Evolutionary conservation across 2,797 vertebrate genomes (phyloP).

Genomic region (Heterohyrax brucei): DNA sequence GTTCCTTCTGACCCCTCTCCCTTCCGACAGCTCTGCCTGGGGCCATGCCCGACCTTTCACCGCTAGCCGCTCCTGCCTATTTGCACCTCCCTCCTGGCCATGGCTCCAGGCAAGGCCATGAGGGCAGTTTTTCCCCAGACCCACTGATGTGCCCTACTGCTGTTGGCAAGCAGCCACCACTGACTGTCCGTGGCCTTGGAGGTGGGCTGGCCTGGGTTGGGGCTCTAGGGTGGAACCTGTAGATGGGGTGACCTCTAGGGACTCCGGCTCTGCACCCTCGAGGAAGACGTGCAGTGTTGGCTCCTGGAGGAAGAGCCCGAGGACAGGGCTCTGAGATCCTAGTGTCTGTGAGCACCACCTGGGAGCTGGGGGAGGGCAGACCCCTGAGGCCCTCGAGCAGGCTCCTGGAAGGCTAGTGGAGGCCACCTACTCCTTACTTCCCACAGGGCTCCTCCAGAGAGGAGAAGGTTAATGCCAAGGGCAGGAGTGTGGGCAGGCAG

Average conservation of each 20-base stretch:
- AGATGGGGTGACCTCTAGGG: too few relatives aligned
- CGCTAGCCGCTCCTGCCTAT: not conserved
- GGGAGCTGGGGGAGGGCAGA: not conserved
- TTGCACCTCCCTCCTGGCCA: not conserved
- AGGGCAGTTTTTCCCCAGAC: not conserved
- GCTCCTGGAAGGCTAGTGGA: not conserved
- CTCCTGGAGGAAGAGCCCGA: not conserved
- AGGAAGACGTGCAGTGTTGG: not conserved
- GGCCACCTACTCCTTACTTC: slow-evolving; percentile 10
- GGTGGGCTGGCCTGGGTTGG: not conserved
- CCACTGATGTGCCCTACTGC: not conserved
- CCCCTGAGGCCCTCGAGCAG: not conserved
- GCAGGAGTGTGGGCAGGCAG: not conserved
- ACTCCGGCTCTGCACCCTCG: not conserved
- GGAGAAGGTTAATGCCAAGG: slow-evolving; percentile 58
- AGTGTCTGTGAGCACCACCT: not conserved
- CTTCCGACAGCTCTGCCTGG: not conserved
- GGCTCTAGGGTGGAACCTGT: not conserved
- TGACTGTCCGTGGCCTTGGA: not conserved
- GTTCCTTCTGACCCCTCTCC: accelerated
- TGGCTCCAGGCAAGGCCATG: too few relatives aligned
- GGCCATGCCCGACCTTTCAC: not conserved
- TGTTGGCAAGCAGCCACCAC: not conserved
- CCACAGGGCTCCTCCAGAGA: not conserved
- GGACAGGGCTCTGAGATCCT: not conserved